Base-by-base conservation (phyloP, 2,113 vertebrate species). In the Vanacampus margaritifer region DNA sequence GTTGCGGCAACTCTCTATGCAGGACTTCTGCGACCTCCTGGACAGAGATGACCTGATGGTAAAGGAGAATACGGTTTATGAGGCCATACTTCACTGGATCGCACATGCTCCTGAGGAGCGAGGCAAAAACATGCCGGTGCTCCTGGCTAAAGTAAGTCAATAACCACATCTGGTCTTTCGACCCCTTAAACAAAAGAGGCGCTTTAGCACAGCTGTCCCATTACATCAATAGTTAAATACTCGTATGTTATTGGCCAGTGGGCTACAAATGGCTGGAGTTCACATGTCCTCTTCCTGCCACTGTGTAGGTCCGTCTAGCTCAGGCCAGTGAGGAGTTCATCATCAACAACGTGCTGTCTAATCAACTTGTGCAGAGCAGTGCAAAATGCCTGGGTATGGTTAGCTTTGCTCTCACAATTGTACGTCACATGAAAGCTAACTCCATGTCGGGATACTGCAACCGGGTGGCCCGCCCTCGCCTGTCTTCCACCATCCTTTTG, bases 11-110 rank as follows among this genome's bases (percentile, higher is more conserved):
- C 91, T 95, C 48, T 88, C 91, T 0, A 66, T 81, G 12, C 36
- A 76, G 0, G 88, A 95, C 57, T 80, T 97, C 2, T 68, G 75
- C 59, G 71, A 90, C 32, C 88, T 95, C 73, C 89, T 94, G 4
- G 91, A 91, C 48, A 58, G 56, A 5, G 64, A 83, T 19, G 41
- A 35, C 41, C 65, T 84, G 28, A 57, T 46, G 56, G 75, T 83
- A 21, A 78, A 72, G 28, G 76, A 80, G 71, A 23, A 10, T 2
- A 65, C 6, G 0, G 63, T 83, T 58, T 79, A 57, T 6, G 59
- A 78, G 36, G 81, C 76, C 26, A 10, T 83, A 43, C n/a, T 79
- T 5, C 35, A 2, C 2, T 86, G 24, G 81, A 80, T 82, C 4
- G 3, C 8, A 23, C 26, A 57, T 6, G 45, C 53, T 51, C 53